A percentile compares a stretch with the other conserved stretches of the same genome.
phyloP scores from a whole-genome alignment of 1,140 invertebrate species.

The Anadara kagoshimensis region DNA sequence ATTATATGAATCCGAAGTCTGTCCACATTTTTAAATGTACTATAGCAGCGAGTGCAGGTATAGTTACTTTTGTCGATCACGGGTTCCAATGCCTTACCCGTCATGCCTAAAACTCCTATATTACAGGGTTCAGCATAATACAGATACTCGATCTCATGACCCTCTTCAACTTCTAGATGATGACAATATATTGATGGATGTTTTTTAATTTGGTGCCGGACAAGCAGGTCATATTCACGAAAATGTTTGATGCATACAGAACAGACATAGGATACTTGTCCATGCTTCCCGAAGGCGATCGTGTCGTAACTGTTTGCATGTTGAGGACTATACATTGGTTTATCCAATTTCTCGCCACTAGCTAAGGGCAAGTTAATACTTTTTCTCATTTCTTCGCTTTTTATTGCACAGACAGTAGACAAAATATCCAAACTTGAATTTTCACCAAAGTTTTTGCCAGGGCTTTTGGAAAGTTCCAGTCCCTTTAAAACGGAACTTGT shows the following conservation, averaged over 20 bases:
- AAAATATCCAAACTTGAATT: background rate
- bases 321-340: background rate
- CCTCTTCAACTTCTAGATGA: constrained; percentile 55
- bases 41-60: constrained; percentile 54
- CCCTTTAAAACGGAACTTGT: background rate
- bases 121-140: constrained; percentile 46
- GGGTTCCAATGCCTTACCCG: constrained; percentile 43
- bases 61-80: constrained; percentile 33
- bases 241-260: constrained; percentile 59
- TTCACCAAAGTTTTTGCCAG: constrained; percentile 1
- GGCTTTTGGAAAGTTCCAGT: background rate
- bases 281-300: constrained; percentile 57
- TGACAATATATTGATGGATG: constrained; percentile 58
- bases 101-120: constrained; percentile 48
- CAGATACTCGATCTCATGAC: constrained; percentile 44
- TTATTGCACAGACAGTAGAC: background rate
- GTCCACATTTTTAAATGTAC: constrained; percentile 52
- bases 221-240: constrained; percentile 37
- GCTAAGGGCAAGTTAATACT: background rate
- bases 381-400: background rate
- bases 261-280: constrained; percentile 50
- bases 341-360: background rate
- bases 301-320: constrained; percentile 43
- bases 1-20: constrained; percentile 59
- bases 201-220: constrained; percentile 59